Evolutionary conservation across 2,888 invertebrate genomes (phyloP), one percentile per base, ranked within the genome.

Genomic region (Colostygia pectinataria): DNA sequence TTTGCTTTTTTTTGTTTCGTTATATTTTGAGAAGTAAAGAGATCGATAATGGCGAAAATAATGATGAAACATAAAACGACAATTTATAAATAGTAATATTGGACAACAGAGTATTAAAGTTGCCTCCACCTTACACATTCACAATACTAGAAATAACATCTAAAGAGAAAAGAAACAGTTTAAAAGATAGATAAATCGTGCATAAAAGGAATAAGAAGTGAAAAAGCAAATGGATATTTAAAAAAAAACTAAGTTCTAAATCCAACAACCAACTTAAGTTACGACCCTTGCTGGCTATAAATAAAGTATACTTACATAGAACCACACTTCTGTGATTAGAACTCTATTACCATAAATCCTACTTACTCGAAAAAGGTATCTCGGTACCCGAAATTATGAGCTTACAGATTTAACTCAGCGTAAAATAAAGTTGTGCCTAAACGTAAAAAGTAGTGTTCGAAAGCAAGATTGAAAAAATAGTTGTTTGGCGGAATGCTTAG

Each of bases 81-180:
- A 12, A 23, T 14, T 23, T 15, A 44, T 9, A 8, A 23, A 15
- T 37, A 15, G 20, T 29, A 34, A 53, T 28, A 39, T 33, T 34
- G 18, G 47, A 59, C 57, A 59, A 55, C 52, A 49, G 23, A 32
- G 52, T 51, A 50, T 53, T 53, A 39, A 56, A 60, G 51, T 59
- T 59, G 49, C 70, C 65, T 57, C 59, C 65, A 73, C 65, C 69
- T 51, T 57, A 57, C 53, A 48, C 54, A 52, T 47, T 39, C 52
- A 58, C 44, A 43, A 36, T 2, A 9, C 2, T 18, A 18, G 15
- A 25, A 32, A 32, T 45, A 59, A 56, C 34, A 49, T 53, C 41
- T 53, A 60, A 41, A 59, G 32, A 33, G 36, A 40, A 36, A 29
- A 43, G 27, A 41, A n/a, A n/a, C n/a, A n/a, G n/a, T 43, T 29